Evolutionary conservation across 2,888 invertebrate species (phyloP), one percentile per base, ranked within the genome.

Genomic region (Terebella lapidaria): DNA sequence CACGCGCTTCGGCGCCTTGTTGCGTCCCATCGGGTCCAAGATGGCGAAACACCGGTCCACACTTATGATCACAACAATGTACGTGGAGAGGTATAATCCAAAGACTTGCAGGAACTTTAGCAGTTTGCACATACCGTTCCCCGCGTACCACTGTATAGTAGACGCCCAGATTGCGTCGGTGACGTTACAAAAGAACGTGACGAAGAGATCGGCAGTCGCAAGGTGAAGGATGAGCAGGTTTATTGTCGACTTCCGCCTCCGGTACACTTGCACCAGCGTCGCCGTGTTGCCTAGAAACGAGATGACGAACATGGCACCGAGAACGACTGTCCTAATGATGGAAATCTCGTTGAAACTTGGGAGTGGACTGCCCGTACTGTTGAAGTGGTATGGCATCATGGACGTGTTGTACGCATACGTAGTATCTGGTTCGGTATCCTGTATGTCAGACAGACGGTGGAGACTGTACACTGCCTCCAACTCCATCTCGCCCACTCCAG

Each of bases 131-230:
- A 86, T 85, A 10, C 86, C 77, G 72, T 90, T 88, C 1, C 89
- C 90, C 18, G 89, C 90, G 53, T 87, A 81, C 91, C 91, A 92
- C 64, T 88, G 86, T 0, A 92, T 90, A 0, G 89, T 87, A 58
- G 87, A 88, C 47, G 86, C 87, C 91, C 91, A 92, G 0, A 87
- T 85, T 0, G 90, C 89, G 72, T 92, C 91, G 0, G 89, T 90
- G 2, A 87, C 86, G 64, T 91, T 87, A 75, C 91, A 91, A 79
- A 90, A 90, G 53, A 89, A 82, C 0, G 91, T 89, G 3, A 92
- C 91, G 27, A 91, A 81, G 20, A 91, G 83, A 80, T 92, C 91
- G 1, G 91, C 90, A 55, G 90, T 84, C 18, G 90, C 89, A n/a
- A 92, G 82, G 74, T 91, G 90, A 57, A 89, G 86, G 71, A 91